phyloP scores from a whole-genome alignment of 2,888 invertebrate species.

The Agonopterix heracliana region DNA sequence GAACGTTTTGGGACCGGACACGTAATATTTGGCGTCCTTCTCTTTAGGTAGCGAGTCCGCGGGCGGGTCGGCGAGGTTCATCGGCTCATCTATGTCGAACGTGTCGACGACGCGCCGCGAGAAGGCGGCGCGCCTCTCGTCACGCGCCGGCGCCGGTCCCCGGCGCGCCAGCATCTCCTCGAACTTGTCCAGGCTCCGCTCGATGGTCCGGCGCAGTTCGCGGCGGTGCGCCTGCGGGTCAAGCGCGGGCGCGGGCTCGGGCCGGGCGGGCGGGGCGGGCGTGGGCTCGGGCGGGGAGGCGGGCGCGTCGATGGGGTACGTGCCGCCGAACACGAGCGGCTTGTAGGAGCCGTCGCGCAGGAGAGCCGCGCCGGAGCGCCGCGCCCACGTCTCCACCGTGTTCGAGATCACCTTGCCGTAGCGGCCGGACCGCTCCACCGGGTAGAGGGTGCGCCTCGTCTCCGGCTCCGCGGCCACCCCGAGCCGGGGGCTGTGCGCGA shows the following conservation, averaged over 20 bases:
- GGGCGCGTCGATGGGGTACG: conserved; percentile 90
- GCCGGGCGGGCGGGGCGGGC: conserved; percentile 7
- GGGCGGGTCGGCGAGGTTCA: conserved; percentile 15
- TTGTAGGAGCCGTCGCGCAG: conserved; percentile 58
- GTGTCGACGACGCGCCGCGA: conserved; percentile 28
- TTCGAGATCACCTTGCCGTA: conserved; percentile 71
- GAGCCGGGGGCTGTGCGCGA: conserved; percentile 23
- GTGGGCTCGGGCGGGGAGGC: conserved; percentile 31
- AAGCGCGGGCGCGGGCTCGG: not conserved
- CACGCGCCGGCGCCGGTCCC: conserved; percentile 1
- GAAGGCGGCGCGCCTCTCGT: conserved; percentile 22
- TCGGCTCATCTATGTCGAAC: conserved; percentile 75
- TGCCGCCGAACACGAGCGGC: conserved; percentile 88
- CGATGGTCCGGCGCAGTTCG: conserved; percentile 51
- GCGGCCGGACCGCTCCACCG: conserved; percentile 29
- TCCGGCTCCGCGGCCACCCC: conserved; percentile 10
- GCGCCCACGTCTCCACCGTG: conserved; percentile 80
- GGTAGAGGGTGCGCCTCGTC: conserved; percentile 12
- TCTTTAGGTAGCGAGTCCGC: conserved; percentile 6
- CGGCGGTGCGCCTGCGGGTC: conserved; percentile 24
- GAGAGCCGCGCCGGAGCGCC: conserved; percentile 70
- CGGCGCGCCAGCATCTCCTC: conserved; percentile 51
- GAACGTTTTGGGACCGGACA: conserved; percentile 71
- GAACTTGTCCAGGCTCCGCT: conserved; percentile 65
- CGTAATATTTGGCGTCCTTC: conserved; percentile 35